A percentile compares a stretch with the other conserved stretches of the same genome.
Evolutionary conservation across 2,888 invertebrate species (phyloP).

Genomic region (Orchesellides sinensis): DNA sequence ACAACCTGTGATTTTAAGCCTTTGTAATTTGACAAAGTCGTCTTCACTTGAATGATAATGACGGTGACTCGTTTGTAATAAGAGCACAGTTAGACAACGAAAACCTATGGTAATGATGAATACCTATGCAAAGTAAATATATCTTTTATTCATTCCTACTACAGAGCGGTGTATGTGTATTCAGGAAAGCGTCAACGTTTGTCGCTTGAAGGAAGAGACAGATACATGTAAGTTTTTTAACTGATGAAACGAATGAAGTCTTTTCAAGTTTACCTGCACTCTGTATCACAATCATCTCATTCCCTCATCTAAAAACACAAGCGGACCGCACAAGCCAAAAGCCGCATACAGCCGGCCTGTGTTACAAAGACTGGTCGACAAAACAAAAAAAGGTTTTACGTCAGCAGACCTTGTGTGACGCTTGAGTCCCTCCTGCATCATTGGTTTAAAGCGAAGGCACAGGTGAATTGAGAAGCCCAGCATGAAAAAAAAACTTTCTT

Average conservation of each 20-base stretch:
- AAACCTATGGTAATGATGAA: too few relatives aligned
- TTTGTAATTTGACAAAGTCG: too few relatives aligned
- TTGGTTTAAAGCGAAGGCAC: not conserved
- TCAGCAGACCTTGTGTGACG: constrained; percentile 11
- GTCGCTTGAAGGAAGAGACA: not conserved
- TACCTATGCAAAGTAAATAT: too few relatives aligned
- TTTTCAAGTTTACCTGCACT: constrained; percentile 27
- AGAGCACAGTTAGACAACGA: too few relatives aligned
- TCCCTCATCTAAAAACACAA: constrained; percentile 10
- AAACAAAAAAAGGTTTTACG: constrained; percentile 11
- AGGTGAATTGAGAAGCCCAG: constrained; percentile 3
- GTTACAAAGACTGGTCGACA: not conserved
- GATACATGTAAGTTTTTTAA: not conserved
- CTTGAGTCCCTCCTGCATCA: not conserved
- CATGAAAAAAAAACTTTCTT: not conserved
- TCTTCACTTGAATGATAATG: too few relatives aligned
- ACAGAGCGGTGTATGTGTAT: not conserved
- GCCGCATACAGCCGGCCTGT: constrained; percentile 35
- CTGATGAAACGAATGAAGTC: constrained; percentile 18
- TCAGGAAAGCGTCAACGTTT: not conserved
- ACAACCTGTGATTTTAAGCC: too few relatives aligned
- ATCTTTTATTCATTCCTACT: too few relatives aligned
- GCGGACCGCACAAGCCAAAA: constrained; percentile 49
- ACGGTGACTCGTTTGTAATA: too few relatives aligned
- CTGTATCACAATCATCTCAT: constrained; percentile 42